These are phyloP conservation scores for Argya squamiceps DNA, from an alignment of 2,797 vertebrate species.

Conservation along the genomic window DNA sequence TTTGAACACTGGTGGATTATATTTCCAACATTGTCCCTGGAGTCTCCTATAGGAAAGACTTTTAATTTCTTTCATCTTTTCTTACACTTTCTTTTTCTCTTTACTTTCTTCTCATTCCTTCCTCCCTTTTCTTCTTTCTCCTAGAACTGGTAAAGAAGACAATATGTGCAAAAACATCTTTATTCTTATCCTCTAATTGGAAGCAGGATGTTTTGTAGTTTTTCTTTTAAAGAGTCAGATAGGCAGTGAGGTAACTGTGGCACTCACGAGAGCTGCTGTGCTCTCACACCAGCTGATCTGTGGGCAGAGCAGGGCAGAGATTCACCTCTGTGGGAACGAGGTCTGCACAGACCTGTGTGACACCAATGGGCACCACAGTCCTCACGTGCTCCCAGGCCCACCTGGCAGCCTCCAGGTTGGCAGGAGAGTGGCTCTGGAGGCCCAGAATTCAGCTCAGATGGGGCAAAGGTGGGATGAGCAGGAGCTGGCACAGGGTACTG, in stretches of 20 bases:
- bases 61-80: not conserved
- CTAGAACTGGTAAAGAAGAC: not conserved
- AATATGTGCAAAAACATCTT: not conserved
- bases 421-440: not conserved
- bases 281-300: not conserved
- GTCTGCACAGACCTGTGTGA: not conserved
- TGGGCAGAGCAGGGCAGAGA: rapidly evolving
- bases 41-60: not conserved
- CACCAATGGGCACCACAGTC: not conserved
- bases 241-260: not conserved
- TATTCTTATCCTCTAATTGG: not conserved
- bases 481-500: not conserved
- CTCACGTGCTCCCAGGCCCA: not conserved
- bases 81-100: not conserved
- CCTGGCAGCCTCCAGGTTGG: not conserved
- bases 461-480: not conserved
- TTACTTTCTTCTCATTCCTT: not conserved
- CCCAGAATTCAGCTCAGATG: rapidly evolving
- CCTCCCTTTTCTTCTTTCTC: not conserved
- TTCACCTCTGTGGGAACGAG: rapidly evolving
- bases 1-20: not conserved
- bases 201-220: not conserved
- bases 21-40: not conserved
- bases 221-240: not conserved
- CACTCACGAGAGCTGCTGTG: not conserved